Base-by-base conservation (phyloP, 2,113 vertebrate genomes). In the Pao palembangensis region DNA sequence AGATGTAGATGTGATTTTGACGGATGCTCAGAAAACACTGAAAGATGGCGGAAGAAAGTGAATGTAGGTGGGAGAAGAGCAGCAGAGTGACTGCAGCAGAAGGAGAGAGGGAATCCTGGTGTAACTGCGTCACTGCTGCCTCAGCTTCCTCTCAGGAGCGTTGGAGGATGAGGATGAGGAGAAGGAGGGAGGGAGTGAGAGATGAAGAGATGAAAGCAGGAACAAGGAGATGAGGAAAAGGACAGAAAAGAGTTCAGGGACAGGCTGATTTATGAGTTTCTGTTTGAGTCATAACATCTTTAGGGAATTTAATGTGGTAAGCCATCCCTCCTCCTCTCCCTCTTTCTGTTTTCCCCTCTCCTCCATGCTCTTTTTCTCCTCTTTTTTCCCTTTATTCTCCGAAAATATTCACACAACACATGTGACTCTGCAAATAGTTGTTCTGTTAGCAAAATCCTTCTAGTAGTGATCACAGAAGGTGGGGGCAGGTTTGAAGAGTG, bases 201-300 rank as follows among this genome's bases (percentile, higher is more conserved):
- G 78, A 86, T 84, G 71, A 81, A 78, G 65, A 69, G 79, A 86
- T 84, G 71, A 82, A 84, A 84, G 83, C 23, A 17, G 41, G 49
- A 76, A 69, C 1, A 41, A 51, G 61, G 65, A 74, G 71, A 49
- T 1, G 46, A 70, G 67, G 44, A 64, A 82, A 66, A 70, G 76
- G 58, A 55, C 47, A 67, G 2, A 46, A 72, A 67, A 49, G 67
- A 70, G 74, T 81, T 76, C 77, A 79, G 79, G 82, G 82, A 86
- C 77, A 51, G 55, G 77, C 77, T 87, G 87, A 87, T 88, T 88
- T 86, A 87, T 86, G 87, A 86, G 75, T 75, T 78, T 85, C 82
- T 83, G 73, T 86, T 86, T 51, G 76, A 85, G 54, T 76, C 62
- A 49, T 72, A 79, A 55, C 53, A 20, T 75, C 85, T 79, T 82